A percentile compares a stretch with the other conserved stretches of the same genome.
Conservation (phyloP, 2,113 vertebrate genomes). For the Solea solea region DNA sequence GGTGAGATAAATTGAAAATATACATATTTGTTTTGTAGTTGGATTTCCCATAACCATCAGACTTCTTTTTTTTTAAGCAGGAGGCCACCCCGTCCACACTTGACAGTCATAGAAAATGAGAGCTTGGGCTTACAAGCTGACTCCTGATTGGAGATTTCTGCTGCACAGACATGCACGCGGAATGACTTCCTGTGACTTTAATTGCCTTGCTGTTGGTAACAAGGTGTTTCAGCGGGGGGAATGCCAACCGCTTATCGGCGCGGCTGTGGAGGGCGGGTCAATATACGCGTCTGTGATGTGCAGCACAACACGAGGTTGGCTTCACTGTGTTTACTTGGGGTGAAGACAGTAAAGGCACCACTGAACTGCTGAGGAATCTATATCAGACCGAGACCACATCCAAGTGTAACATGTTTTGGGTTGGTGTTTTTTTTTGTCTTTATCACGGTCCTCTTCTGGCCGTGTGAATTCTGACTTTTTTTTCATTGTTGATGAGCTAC, state of each 20-base stretch:
- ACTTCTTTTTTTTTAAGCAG: conserved; percentile 57
- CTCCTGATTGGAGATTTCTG: conserved; percentile 84
- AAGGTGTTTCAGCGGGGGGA: conserved; percentile 84
- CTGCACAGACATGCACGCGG: conserved; percentile 87
- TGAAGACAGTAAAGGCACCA: conserved; percentile 42
- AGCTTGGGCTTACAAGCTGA: conserved; percentile 76
- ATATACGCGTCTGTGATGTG: conserved; percentile 81
- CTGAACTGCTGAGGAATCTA: neutral
- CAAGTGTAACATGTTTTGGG: too few species aligned
- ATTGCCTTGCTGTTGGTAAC: conserved; percentile 91
- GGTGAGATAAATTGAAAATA: conserved; percentile 85
- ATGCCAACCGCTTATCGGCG: conserved; percentile 84
- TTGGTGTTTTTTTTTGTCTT: neutral
- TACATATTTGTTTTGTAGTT: conserved; percentile 87
- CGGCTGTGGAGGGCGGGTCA: conserved; percentile 82
- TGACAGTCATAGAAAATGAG: conserved; percentile 42
- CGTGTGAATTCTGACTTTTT: neutral
- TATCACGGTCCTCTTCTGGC: neutral
- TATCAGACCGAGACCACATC: neutral
- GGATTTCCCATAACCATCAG: conserved; percentile 69
- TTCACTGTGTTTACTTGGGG: conserved; percentile 72
- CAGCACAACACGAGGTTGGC: conserved; percentile 71
- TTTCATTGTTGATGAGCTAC: neutral
- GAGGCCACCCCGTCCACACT: conserved; percentile 29
- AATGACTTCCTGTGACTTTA: conserved; percentile 91